Conservation (phyloP, 2,113 vertebrate genomes). For the Cranoglanis bouderius region DNA sequence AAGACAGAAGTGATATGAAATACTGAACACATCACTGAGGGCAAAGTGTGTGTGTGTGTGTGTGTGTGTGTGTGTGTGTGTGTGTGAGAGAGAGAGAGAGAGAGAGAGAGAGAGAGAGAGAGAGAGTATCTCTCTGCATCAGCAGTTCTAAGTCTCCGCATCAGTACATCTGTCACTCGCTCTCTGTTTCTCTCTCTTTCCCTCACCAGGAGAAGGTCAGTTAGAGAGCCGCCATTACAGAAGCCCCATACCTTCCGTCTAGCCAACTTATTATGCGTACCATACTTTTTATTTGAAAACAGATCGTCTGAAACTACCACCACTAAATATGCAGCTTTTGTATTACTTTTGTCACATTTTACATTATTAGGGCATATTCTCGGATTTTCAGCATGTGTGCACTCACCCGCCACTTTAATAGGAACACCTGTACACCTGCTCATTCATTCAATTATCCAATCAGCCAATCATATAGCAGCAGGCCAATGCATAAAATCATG, state of each 20-base stretch:
- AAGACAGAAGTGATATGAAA: neutral
- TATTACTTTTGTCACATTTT: neutral
- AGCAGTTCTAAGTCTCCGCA: conserved; percentile 14
- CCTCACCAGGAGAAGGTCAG: conserved; percentile 12
- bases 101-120: too few species aligned
- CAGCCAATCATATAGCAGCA: neutral
- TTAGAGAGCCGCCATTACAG: neutral
- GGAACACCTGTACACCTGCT: neutral
- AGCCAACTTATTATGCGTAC: neutral
- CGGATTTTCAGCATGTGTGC: neutral
- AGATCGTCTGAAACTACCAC: neutral
- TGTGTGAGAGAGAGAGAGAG: too few species aligned
- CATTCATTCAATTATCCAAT: neutral
- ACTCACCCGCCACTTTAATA: neutral
- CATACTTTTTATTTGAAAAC: neutral
- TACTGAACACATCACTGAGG: neutral
- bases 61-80: conserved; percentile 5
- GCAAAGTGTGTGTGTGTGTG: neutral
- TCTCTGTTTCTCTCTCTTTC: neutral
- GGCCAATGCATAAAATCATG: neutral
- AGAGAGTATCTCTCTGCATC: conserved; percentile 20
- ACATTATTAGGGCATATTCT: neutral
- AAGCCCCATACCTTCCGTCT: neutral
- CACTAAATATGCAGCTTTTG: neutral
- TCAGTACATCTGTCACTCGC: conserved; percentile 32